Evolutionary conservation across 2,113 vertebrate species (phyloP).

Genomic region (Andinoacara biseriatus): DNA sequence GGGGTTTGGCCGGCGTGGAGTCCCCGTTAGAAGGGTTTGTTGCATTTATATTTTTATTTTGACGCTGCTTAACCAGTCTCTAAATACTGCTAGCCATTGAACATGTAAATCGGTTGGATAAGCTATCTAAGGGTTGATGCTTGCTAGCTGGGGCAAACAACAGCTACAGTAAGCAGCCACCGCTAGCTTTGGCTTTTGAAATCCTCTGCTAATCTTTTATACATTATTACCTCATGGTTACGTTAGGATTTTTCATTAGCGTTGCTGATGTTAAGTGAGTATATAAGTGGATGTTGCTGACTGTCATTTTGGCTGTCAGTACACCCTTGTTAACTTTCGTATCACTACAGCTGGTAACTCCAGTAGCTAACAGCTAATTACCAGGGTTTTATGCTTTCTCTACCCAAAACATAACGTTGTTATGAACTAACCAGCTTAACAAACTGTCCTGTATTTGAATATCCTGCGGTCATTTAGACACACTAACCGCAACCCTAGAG

Average conservation of each 20-base stretch:
- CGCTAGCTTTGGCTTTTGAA: not conserved
- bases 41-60: not conserved
- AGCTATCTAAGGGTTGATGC: not conserved
- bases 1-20: conserved; percentile 39
- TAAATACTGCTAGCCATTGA: not conserved
- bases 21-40: conserved; percentile 44
- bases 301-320: not conserved
- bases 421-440: not conserved
- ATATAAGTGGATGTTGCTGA: not conserved
- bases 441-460: not conserved
- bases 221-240: fast-evolving
- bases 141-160: conserved; percentile 28
- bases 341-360: not conserved
- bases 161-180: not conserved
- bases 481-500: not conserved
- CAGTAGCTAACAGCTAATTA: not conserved
- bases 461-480: not conserved
- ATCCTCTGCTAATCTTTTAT: not conserved
- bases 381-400: not conserved
- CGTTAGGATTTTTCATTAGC: not conserved
- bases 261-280: not conserved
- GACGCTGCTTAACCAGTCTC: not conserved
- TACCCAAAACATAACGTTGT: not conserved
- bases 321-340: not conserved
- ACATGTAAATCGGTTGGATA: not conserved